Evolutionary conservation across 2,888 invertebrate species (phyloP), one percentile per base, ranked within the genome.

Genomic region (Drosophila tanythrix): DNA sequence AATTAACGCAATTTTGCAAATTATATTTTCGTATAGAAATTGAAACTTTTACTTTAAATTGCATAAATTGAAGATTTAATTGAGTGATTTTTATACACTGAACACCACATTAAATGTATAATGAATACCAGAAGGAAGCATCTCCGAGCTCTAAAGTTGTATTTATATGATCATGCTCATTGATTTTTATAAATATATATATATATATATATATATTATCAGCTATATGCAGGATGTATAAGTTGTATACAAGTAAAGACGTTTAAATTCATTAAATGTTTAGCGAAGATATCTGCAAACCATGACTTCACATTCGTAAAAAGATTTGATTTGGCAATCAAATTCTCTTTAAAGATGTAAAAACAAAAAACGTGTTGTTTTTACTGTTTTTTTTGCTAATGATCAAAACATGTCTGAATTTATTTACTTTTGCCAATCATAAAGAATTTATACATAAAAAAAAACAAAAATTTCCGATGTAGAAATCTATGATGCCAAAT

Each of bases 1-100:
- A 80, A 67, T 61, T 52, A 67, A 70, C 67, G 70, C 50, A 70
- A 79, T 66, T 15, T 76, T 38, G 75, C 79, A 64, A 46, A 55
- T 31, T 7, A 6, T 25, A 51, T 29, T 25, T 15, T 15, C 15
- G 2, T 8, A 25, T 4, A 46, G 4, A 25, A 25, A 10, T 18
- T 8, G 10, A 27, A 10, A 18, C 27, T 27, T 15, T 18, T 10
- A 10, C 6, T 8, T 11, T 25, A 25, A 46, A 21, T 21, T 21
- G 7, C 46, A 7, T 21, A 46, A 46, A 15, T 21, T 46, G 0
- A 21, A 21, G 7, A 46, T 43, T 21, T 0, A 2, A 15, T 36
- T 2, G 6, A 0, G 38, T 18, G 18, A 18, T 38, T 38, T 36
- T 33, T 11, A 11, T 33, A 11, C 33, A 0, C 3, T 33, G n/a